Evolutionary conservation across 2,888 invertebrate genomes (phyloP).

Genomic region (Lasiommata megera): DNA sequence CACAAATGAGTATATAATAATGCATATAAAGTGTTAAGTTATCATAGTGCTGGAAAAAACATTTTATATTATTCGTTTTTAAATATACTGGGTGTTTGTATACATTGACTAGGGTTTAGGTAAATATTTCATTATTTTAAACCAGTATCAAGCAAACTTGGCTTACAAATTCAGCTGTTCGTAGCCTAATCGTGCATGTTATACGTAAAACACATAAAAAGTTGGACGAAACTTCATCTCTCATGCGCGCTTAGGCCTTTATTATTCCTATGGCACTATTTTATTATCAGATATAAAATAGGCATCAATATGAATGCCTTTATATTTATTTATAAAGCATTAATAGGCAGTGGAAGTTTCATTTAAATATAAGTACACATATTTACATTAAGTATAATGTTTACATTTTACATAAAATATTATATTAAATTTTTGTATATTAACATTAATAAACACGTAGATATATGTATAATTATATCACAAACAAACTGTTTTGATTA

Average conservation of each 20-base stretch:
- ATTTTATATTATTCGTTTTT: conserved; percentile 17
- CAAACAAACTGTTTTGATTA: conserved; percentile 16
- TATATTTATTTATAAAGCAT: conserved; percentile 51
- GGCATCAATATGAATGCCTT: conserved; percentile 51
- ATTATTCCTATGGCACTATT: conserved; percentile 67
- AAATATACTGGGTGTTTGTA: conserved; percentile 31
- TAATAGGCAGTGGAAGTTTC: conserved; percentile 57
- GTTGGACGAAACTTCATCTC: not conserved
- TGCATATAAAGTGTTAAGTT: conserved; percentile 37
- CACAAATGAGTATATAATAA: conserved; percentile 66
- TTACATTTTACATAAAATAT: not conserved
- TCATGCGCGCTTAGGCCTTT: not conserved
- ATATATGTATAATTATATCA: conserved; percentile 11
- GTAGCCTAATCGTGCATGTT: conserved; percentile 2
- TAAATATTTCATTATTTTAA: conserved; percentile 15
- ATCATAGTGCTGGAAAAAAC: conserved; percentile 29
- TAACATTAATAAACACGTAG: not conserved
- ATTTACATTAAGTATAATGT: not conserved
- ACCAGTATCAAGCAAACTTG: not conserved
- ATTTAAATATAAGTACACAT: conserved; percentile 22
- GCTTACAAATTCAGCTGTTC: not conserved
- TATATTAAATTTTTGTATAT: not conserved
- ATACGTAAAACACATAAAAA: not conserved
- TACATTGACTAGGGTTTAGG: conserved; percentile 58
- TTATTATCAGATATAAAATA: conserved; percentile 62